A percentile compares a stretch with the other conserved stretches of the same genome.
These are phyloP conservation scores for Epinephelus lanceolatus DNA, from an alignment of 2,113 vertebrate species.

Conservation along the genomic window DNA sequence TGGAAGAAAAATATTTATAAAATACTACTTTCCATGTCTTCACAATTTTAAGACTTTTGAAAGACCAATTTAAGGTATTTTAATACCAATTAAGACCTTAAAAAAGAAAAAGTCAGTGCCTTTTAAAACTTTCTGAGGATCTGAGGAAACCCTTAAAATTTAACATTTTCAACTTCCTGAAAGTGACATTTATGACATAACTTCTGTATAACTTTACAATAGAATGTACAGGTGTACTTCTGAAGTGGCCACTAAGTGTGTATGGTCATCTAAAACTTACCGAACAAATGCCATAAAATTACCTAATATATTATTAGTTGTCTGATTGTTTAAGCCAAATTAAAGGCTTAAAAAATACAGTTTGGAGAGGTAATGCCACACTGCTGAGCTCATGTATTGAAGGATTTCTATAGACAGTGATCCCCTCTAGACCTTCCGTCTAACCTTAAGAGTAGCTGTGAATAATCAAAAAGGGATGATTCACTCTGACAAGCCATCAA, in stretches of 20 bases:
- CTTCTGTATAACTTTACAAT: neutral
- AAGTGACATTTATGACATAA: neutral
- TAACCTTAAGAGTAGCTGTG: conserved; percentile 34
- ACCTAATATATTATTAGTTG: neutral
- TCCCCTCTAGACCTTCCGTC: neutral
- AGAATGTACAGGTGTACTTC: neutral
- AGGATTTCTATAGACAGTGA: neutral
- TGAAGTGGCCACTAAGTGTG: neutral
- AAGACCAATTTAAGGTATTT: too few relatives aligned
- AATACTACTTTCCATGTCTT: too few relatives aligned
- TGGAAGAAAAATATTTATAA: too few relatives aligned
- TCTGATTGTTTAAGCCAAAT: neutral
- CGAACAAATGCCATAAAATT: neutral
- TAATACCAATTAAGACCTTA: too few relatives aligned
- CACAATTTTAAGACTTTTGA: too few relatives aligned
- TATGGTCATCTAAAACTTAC: neutral
- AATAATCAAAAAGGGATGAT: conserved; percentile 19
- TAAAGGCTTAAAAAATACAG: neutral
- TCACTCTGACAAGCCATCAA: conserved; percentile 63
- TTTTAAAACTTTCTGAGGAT: too few relatives aligned
- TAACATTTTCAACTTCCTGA: neutral
- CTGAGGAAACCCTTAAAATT: too few relatives aligned
- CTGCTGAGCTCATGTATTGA: neutral
- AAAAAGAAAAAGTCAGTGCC: too few relatives aligned
- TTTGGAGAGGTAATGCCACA: conserved; percentile 20